Conservation (phyloP, 2,888 invertebrate species). For the Acrobasis repandana region DNA sequence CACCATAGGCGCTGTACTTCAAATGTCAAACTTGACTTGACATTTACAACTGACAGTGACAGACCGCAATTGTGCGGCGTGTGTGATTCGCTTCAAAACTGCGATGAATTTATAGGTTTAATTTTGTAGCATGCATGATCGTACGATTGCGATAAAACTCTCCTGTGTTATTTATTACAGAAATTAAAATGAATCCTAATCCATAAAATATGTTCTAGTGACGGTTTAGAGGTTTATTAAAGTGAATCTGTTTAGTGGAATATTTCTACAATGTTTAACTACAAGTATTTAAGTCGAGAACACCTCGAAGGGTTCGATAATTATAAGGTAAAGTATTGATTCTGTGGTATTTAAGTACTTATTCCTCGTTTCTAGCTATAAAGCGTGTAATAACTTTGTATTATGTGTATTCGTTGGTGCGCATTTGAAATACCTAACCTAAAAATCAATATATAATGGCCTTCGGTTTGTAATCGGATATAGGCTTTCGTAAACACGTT, state of each 20-base stretch:
- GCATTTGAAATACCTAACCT: conserved; percentile 12
- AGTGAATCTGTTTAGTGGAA: conserved; percentile 27
- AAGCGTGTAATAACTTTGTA: neutral
- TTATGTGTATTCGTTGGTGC: neutral
- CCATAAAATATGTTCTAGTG: conserved; percentile 20
- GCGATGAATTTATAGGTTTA: conserved; percentile 11
- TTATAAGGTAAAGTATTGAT: conserved; percentile 87
- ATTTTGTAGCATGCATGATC: conserved; percentile 9
- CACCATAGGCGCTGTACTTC: no score
- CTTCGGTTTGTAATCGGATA: conserved; percentile 4
- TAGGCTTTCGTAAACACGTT: neutral
- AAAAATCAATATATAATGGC: conserved; percentile 9
- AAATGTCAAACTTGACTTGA: no score
- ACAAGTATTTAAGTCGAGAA: conserved; percentile 91
- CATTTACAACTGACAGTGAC: neutral
- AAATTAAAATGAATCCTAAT: conserved; percentile 5
- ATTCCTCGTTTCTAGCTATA: neutral
- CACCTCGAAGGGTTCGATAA: conserved; percentile 97
- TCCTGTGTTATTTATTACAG: neutral
- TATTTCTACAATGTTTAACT: conserved; percentile 79
- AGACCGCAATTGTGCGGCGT: neutral
- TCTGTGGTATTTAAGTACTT: conserved; percentile 2
- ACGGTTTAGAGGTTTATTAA: conserved; percentile 1
- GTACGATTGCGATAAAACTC: conserved; percentile 3
- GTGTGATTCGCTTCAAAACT: neutral